Percentiles rank a stretch among this genome's conserved stretches.
These are phyloP conservation scores for Diachasmimorpha longicaudata DNA, from an alignment of 1,140 invertebrate genomes.

Conservation along the genomic window DNA sequence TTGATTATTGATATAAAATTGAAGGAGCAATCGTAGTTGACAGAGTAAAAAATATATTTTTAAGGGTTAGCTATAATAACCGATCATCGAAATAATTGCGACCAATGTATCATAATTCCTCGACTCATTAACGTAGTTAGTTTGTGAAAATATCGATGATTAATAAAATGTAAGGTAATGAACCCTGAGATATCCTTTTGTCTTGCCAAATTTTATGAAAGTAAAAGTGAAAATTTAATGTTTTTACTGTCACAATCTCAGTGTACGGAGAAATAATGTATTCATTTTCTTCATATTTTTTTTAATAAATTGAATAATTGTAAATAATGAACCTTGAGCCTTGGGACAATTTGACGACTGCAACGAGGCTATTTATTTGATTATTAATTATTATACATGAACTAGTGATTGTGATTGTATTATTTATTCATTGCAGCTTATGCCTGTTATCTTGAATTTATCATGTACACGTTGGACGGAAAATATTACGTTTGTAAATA, in stretches of 20 bases:
- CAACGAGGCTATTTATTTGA: neutral
- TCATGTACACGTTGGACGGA: conserved; percentile 1
- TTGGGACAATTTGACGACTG: neutral
- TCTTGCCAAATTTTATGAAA: conserved; percentile 8
- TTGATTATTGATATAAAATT: neutral
- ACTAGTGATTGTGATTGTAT: neutral
- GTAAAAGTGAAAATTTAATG: neutral
- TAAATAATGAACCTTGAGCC: neutral
- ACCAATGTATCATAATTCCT: neutral
- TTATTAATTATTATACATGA: neutral
- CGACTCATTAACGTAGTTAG: neutral
- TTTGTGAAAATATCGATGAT: neutral
- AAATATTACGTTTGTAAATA: conserved; percentile 2
- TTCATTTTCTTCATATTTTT: neutral
- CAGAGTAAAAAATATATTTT: neutral
- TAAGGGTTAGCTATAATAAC: neutral
- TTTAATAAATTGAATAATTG: neutral
- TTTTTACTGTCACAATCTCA: neutral
- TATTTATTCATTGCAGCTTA: conserved; percentile 5
- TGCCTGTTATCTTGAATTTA: neutral
- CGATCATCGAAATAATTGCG: neutral
- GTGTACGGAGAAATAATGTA: neutral
- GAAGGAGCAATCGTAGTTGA: neutral
- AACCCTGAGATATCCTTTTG: conserved; percentile 1
- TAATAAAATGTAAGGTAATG: neutral